Evolutionary conservation across 2,797 vertebrate genomes (phyloP).

Genomic region (Halcyon leucocephala): DNA sequence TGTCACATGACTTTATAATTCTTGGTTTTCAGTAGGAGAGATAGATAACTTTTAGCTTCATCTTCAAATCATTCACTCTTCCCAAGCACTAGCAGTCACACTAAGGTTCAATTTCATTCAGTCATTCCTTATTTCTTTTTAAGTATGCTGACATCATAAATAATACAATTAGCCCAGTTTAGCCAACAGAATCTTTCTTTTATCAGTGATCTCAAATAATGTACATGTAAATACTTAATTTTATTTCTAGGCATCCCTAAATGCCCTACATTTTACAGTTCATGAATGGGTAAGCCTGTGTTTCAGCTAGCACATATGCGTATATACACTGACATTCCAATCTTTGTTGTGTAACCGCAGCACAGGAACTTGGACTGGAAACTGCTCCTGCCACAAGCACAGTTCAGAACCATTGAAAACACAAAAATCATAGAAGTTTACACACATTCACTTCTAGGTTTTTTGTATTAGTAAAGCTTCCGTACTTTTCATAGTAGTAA

Average conservation of each 20-base stretch:
- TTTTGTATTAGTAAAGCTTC: neutral
- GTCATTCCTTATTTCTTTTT: neutral
- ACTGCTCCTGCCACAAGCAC: neutral
- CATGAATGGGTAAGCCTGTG: neutral
- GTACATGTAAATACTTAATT: neutral
- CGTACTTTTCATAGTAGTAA: neutral
- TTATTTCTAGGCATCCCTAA: neutral
- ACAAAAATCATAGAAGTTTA: neutral
- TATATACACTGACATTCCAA: neutral
- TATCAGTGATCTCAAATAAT: neutral
- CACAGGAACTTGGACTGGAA: neutral
- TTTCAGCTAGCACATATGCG: neutral
- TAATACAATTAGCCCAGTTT: neutral
- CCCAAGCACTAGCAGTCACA: neutral
- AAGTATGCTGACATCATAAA: neutral
- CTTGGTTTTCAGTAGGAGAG: neutral
- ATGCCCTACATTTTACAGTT: neutral
- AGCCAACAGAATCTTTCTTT: neutral
- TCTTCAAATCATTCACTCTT: neutral
- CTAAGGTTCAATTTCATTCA: neutral
- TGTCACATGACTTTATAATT: neutral
- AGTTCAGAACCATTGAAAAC: neutral
- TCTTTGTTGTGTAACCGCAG: neutral
- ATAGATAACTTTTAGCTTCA: neutral
- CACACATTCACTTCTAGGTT: neutral